Evolutionary conservation across 2,797 vertebrate species (phyloP), one percentile per base, ranked within the genome.

Genomic region (Pogonophryne albipinna): DNA sequence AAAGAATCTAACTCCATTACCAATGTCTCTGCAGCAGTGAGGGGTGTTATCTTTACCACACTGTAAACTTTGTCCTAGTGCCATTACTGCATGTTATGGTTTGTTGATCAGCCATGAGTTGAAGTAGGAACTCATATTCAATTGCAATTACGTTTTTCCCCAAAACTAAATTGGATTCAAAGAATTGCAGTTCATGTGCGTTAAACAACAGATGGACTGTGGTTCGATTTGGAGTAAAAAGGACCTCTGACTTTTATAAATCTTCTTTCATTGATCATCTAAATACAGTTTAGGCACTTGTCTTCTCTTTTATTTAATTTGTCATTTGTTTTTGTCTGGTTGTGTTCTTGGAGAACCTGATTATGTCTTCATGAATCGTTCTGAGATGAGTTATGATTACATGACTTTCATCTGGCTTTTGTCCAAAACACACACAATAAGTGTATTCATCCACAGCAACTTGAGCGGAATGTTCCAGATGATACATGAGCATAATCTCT

Each of bases 361-460:
- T 10, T 10, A 31, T 45, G 20, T 1, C 38, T 2, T 6, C 23
- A 19, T 19, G 3, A 53, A 41, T 19, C 15, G 0, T 23, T 10
- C 17, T 6, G 31, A 4, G 51, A 27, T 8, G 47, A 59, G 70
- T 50, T 27, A 41, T n/a, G 72, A 52, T 38, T 27, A 52, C 73
- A 31, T n/a, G 69, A 57, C 8, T 7, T 38, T 44, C 4, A 16
- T n/a, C 2, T 66, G 71, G 77, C 64, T 10, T 53, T 6, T 11
- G 16, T 46, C 59, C 71, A 69, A 16, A 57, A 3, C 3, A 2
- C 19, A 12, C 0, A 83, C 66, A 78, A 62, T 72, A 12, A 50
- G 51, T 19, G 38, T 59, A 38, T 78, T 85, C 50, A 75, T 4
- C 1, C 65, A 9, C 1, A 7, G 61, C 12, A 49, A 65, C 67